A percentile compares a stretch with the other conserved stretches of the same genome.
Conservation (phyloP, 2,888 invertebrate species). For the Agrypnus murinus region DNA sequence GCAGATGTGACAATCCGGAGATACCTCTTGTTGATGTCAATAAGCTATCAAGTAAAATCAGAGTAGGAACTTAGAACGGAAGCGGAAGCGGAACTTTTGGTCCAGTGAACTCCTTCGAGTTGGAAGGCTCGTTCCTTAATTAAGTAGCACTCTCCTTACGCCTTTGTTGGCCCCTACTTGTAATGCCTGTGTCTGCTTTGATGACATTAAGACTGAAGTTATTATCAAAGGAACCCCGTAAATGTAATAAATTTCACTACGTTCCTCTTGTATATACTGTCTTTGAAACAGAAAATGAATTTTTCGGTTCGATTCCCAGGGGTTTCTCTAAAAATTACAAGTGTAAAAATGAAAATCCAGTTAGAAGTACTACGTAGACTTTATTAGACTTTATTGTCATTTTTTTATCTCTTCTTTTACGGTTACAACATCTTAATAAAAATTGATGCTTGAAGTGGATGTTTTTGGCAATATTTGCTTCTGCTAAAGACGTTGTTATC, state of each 20-base stretch:
- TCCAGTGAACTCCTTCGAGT: constrained; percentile 43
- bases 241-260: constrained; percentile 38
- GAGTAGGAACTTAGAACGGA: constrained; percentile 37
- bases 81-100: constrained; percentile 46
- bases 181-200: constrained; percentile 36
- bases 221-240: constrained; percentile 40
- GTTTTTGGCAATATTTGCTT: neutral
- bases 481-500: neutral
- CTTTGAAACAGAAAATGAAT: constrained; percentile 21
- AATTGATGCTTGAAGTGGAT: no score
- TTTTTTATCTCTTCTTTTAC: no score
- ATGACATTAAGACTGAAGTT: constrained; percentile 41
- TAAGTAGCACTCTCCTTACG: constrained; percentile 45
- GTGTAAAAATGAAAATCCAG: no score
- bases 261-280: constrained; percentile 1
- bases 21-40: constrained; percentile 35
- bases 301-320: constrained; percentile 1
- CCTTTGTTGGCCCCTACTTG: constrained; percentile 43
- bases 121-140: constrained; percentile 44
- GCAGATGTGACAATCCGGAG: constrained; percentile 12
- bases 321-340: neutral
- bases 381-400: no score
- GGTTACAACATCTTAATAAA: no score
- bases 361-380: no score
- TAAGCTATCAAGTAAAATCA: constrained; percentile 33